Evolutionary conservation across 2,113 vertebrate species (phyloP).

Genomic region (Pygoscelis antarcticus): DNA sequence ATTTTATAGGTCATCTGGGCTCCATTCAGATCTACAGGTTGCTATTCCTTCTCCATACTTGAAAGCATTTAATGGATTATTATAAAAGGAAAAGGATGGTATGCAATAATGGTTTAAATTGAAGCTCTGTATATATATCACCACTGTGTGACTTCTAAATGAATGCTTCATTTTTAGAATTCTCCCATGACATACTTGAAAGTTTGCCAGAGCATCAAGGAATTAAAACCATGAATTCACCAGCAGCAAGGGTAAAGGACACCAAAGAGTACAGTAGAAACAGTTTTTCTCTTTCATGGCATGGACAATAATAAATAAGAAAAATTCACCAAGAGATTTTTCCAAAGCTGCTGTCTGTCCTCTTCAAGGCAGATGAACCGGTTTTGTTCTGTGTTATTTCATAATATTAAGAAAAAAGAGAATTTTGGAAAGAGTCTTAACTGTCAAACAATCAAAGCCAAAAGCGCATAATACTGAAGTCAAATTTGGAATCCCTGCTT

Average conservation of each 20-base stretch:
- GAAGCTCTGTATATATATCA: constrained; percentile 68
- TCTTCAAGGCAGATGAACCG: background rate
- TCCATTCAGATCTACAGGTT: constrained; percentile 82
- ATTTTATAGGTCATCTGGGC: constrained; percentile 82
- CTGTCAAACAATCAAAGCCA: background rate
- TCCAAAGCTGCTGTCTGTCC: background rate
- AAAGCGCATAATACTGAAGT: background rate
- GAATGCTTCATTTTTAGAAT: constrained; percentile 68
- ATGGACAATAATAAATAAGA: background rate
- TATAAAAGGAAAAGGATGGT: constrained; percentile 75
- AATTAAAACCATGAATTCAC: constrained; percentile 63
- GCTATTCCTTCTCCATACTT: constrained; percentile 78
- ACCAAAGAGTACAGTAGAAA: background rate
- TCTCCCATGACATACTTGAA: constrained; percentile 53
- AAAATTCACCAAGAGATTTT: background rate
- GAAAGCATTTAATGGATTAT: constrained; percentile 85
- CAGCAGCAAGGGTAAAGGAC: constrained; percentile 19
- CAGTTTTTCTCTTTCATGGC: background rate
- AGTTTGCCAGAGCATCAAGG: constrained; percentile 56
- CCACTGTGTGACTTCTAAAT: constrained; percentile 68
- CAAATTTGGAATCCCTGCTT: constrained; percentile 24
- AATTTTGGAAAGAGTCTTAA: background rate
- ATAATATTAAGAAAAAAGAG: background rate
- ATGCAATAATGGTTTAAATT: constrained; percentile 77
- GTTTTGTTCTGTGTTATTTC: background rate